Base-by-base conservation (phyloP, 2,113 vertebrate species). In the Haliaeetus leucogaster region DNA sequence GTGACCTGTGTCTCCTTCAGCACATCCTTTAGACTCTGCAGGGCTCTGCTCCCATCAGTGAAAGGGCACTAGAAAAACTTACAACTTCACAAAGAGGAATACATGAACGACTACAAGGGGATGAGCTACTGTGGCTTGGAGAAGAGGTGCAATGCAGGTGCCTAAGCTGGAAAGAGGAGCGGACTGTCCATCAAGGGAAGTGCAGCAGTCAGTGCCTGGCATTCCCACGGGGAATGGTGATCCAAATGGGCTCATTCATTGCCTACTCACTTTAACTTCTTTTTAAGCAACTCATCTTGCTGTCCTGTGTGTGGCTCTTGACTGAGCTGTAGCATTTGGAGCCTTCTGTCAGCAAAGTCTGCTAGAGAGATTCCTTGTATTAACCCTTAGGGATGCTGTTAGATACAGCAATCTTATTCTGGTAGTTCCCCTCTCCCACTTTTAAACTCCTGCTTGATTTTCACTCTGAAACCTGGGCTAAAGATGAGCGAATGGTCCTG, bases 401-500 rank as follows among this genome's bases (percentile, higher is more conserved):
- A 26, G 38, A 32, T 22, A 32, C 13, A 38, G 22, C 19, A 30
- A 3, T 18, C 63, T 50, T 26, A 8, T 34, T 19, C 61, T 32
- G 22, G 25, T 9, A 27, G 52, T 52, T 38, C 63, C 30, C 22
- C 65, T 16, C 40, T 32, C 32, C 27, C 36, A 38, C 29, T 26
- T n/a, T 74, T 48, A n/a, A 47, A 36, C 23, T 68, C 55, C 40
- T 23, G 42, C 38, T 70, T 74, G 67, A 43, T 61, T 67, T 85
- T 53, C 16, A 12, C 67, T n/a, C 23, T 38, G 45, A 52, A 53
- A 66, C 38, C 52, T 53, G 59, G 14, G n/a, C 72, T 66, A 36
- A 56, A 62, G 68, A 40, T 1, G 2, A 32, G 26, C 0, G 0
- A 47, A 17, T 6, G 17, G 17, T 34, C 53, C 47, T 36, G 42